Evolutionary conservation across 2,113 vertebrate species (phyloP), one percentile per base, ranked within the genome.

Genomic region (Guaruba guarouba): DNA sequence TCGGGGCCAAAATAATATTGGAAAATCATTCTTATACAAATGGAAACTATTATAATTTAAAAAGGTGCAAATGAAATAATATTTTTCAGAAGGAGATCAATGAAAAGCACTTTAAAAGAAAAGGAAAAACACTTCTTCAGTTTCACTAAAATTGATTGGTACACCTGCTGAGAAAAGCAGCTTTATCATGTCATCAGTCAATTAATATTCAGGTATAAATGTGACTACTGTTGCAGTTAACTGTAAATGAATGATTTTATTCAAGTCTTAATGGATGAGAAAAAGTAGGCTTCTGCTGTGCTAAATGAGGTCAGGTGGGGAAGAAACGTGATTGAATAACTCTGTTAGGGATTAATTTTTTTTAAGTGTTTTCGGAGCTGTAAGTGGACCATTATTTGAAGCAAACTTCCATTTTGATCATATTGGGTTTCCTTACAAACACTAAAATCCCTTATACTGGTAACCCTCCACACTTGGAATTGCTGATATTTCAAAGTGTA

Each of bases 171-270:
- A 98, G 98, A 97, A 97, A 98, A 97, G 96, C 93, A 94, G 93
- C 92, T 98, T 98, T 98, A 99, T 99, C 98, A 97, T 98, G 98
- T 99, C 97, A 98, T 99, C 98, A 98, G 98, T 97, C 98, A 99
- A 99, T 99, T 99, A 99, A 99, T 99, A 99, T 98, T 98, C 98
- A 98, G 95, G 91, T 97, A 97, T 98, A 98, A 98, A 98, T 98
- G 98, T 98, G 98, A 98, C 98, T 99, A 98, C 98, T 98, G 98
- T 98, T 98, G 97, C 97, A 89, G 97, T 98, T 98, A 98, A 98
- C 98, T 98, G 98, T 98, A 98, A 98, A 98, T 93, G 92, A 97
- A 98, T 98, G 97, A 98, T 97, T 98, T 98, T 98, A 98, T 97
- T 99, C 98, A 99, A 98, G 98, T 98, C 98, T 98, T 98, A 98